Evolutionary conservation across 2,113 vertebrate species (phyloP).

Genomic region (Gadus chalcogrammus): DNA sequence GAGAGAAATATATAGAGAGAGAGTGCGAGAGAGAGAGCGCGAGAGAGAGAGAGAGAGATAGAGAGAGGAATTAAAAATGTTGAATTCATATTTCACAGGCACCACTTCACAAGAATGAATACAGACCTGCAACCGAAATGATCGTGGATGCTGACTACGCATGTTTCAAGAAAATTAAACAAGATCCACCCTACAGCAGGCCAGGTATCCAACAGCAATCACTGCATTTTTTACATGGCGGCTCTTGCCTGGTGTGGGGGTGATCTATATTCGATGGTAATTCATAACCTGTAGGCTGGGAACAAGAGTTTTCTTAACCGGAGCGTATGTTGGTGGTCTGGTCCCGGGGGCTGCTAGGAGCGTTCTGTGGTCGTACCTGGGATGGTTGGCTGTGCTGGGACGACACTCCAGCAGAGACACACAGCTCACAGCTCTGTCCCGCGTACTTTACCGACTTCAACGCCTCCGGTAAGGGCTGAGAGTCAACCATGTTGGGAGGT

Average conservation of each 20-base stretch:
- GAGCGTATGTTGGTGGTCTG: background rate
- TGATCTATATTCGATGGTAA: too few relatives aligned
- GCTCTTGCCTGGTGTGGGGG: too few relatives aligned
- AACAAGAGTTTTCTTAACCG: too few relatives aligned
- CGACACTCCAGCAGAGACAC: slow-evolving; percentile 77
- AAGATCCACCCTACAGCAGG: slow-evolving; percentile 81
- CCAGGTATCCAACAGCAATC: slow-evolving; percentile 75
- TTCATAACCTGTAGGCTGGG: too few relatives aligned
- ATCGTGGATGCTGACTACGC: slow-evolving; percentile 87
- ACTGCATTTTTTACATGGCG: background rate
- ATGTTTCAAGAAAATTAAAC: slow-evolving; percentile 89
- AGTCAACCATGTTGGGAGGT: too few relatives aligned
- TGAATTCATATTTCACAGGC: too few relatives aligned
- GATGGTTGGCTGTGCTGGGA: slow-evolving; percentile 91
- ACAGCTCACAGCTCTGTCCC: slow-evolving; percentile 78
- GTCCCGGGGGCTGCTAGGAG: slow-evolving; percentile 54
- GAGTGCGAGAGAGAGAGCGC: too few relatives aligned
- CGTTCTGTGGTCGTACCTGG: slow-evolving; percentile 84
- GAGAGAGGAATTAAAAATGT: too few relatives aligned
- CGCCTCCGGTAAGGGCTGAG: slow-evolving; percentile 75
- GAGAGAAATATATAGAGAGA: slow-evolving; percentile 3
- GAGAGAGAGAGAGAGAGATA: too few relatives aligned
- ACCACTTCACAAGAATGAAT: too few relatives aligned
- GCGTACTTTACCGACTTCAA: slow-evolving; percentile 95
- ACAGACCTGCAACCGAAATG: slow-evolving; percentile 50